Evolutionary conservation across 2,113 vertebrate species (phyloP).

Genomic region (Piprites chloris): DNA sequence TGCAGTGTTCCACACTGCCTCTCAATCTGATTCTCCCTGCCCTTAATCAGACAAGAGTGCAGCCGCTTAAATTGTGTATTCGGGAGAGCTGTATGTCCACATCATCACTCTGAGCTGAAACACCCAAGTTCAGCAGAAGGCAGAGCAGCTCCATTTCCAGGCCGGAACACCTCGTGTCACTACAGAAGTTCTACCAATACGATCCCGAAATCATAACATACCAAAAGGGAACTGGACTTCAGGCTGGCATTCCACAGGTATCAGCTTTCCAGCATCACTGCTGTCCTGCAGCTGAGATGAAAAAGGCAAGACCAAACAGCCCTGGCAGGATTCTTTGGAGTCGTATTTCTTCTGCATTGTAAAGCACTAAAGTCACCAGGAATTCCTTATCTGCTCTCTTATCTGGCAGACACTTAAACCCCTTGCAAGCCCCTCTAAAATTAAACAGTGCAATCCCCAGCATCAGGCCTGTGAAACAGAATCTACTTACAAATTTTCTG

Average conservation of each 20-base stretch:
- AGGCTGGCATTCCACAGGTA: neutral
- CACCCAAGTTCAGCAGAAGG: neutral
- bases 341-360: neutral
- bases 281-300: neutral
- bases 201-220: neutral
- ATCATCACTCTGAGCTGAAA: neutral
- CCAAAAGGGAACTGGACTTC: neutral
- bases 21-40: neutral
- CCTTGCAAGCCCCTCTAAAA: neutral
- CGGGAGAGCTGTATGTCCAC: no score
- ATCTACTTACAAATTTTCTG: neutral
- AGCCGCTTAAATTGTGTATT: neutral
- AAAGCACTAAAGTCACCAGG: neutral
- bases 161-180: neutral
- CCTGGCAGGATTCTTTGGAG: neutral
- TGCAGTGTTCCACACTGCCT: accelerated
- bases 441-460: neutral
- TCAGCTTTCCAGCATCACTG: neutral
- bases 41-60: no score
- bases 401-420: neutral
- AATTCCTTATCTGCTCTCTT: neutral
- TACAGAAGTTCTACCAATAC: accelerated
- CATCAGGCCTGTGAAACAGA: neutral
- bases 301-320: neutral
- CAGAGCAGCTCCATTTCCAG: neutral